A percentile compares a stretch with the other conserved stretches of the same genome.
Evolutionary conservation across 1,140 invertebrate genomes (phyloP).

Genomic region (Zaprionus tsacasi): DNA sequence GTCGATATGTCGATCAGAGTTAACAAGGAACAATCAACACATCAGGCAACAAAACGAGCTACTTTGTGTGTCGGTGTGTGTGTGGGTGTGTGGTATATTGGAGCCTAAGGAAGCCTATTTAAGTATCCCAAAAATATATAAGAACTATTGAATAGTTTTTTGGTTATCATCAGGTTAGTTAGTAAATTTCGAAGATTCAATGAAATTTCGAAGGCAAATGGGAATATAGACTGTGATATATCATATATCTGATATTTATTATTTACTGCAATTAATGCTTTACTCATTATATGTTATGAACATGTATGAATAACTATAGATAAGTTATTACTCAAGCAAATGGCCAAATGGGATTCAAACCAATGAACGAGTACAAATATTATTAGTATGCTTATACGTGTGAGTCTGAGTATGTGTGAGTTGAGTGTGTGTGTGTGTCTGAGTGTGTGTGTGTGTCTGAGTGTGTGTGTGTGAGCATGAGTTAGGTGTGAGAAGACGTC

Average conservation of each 20-base stretch:
- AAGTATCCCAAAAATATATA: too few species aligned
- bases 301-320: slow-evolving; percentile 17
- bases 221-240: too few species aligned
- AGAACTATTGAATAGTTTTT: too few species aligned
- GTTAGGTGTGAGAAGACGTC: slow-evolving; percentile 30
- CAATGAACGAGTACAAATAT: slow-evolving; percentile 69
- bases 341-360: slow-evolving; percentile 48
- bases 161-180: too few species aligned
- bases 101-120: too few species aligned
- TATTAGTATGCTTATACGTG: slow-evolving; percentile 40
- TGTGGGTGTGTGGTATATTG: neutral
- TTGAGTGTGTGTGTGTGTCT: slow-evolving; percentile 28
- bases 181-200: too few species aligned
- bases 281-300: slow-evolving; percentile 3
- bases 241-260: too few species aligned
- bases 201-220: too few species aligned
- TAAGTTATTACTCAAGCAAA: slow-evolving; percentile 60
- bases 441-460: slow-evolving; percentile 19
- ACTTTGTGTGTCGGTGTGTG: neutral
- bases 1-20: slow-evolving; percentile 47
- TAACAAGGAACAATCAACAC: slow-evolving; percentile 60
- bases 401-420: slow-evolving; percentile 2
- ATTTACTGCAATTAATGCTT: neutral
- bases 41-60: slow-evolving; percentile 50
- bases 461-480: slow-evolving; percentile 8